Percentiles rank a stretch among this genome's conserved stretches.
These are phyloP conservation scores for Oncopodura yosiiana DNA, from an alignment of 1,140 invertebrate genomes.

Conservation along the genomic window DNA sequence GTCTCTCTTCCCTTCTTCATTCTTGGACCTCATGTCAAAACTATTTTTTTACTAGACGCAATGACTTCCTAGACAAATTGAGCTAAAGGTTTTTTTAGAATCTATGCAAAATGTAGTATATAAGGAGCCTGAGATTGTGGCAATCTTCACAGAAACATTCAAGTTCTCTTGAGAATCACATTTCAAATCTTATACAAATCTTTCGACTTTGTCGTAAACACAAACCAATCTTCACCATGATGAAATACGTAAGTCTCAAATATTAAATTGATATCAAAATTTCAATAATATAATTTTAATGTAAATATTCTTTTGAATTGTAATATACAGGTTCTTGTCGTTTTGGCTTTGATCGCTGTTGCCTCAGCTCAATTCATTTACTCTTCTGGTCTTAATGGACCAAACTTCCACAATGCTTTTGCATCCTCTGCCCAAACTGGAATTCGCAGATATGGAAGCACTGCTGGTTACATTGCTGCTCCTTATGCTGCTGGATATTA, in stretches of 20 bases:
- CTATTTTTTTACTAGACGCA: no score
- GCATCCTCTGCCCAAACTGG: slow-evolving; percentile 17
- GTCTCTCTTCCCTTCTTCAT: no score
- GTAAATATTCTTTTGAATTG: background rate
- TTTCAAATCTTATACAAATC: no score
- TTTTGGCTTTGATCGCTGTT: slow-evolving; percentile 26
- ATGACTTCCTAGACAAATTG: no score
- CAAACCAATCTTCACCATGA: slow-evolving; percentile 10
- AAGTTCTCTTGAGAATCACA: no score
- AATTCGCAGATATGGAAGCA: slow-evolving; percentile 21
- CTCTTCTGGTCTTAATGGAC: slow-evolving; percentile 12
- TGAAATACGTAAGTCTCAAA: slow-evolving; percentile 19
- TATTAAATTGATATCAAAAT: background rate
- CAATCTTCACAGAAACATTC: no score
- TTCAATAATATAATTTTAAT: background rate
- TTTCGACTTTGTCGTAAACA: background rate
- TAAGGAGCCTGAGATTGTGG: no score
- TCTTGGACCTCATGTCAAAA: no score
- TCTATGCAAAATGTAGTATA: no score
- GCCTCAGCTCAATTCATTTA: slow-evolving; percentile 21
- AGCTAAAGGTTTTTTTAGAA: no score
- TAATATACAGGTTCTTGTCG: slow-evolving; percentile 15
- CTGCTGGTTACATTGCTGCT: slow-evolving; percentile 13
- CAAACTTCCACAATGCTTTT: slow-evolving; percentile 19
- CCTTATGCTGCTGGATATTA: slow-evolving; percentile 2